Conservation (phyloP, 1,140 invertebrate species). For the Drosophila ercepeae region DNA sequence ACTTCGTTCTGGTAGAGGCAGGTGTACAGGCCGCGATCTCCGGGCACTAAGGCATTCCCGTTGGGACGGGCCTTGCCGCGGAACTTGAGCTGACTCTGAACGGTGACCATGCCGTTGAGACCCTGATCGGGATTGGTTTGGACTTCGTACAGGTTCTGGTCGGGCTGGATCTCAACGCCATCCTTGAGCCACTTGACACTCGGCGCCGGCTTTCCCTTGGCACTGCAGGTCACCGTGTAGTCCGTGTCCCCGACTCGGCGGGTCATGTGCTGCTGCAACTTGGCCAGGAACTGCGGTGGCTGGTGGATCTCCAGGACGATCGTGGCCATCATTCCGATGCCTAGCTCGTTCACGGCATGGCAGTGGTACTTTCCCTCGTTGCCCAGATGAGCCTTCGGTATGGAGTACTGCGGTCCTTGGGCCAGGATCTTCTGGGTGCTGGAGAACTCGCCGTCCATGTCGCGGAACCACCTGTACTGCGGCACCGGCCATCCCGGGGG, state of each 20-base stretch:
- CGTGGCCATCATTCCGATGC: slow-evolving; percentile 91
- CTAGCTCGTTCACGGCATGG: slow-evolving; percentile 94
- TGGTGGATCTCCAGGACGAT: slow-evolving; percentile 94
- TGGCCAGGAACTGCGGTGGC: slow-evolving; percentile 91
- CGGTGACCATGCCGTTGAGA: slow-evolving; percentile 90
- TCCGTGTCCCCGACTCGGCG: slow-evolving; percentile 91
- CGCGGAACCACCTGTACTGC: slow-evolving; percentile 94
- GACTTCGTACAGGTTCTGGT: slow-evolving; percentile 91
- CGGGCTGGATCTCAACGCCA: slow-evolving; percentile 89
- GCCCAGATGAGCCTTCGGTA: slow-evolving; percentile 91
- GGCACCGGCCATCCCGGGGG: slow-evolving; percentile 95
- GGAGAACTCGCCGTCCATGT: slow-evolving; percentile 87
- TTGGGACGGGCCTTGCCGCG: slow-evolving; percentile 89
- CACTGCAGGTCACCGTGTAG: slow-evolving; percentile 92
- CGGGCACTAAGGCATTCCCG: slow-evolving; percentile 90
- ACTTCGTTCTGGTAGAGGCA: slow-evolving; percentile 96
- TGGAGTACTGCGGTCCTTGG: slow-evolving; percentile 92
- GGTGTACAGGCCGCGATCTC: slow-evolving; percentile 93
- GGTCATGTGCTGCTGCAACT: slow-evolving; percentile 92
- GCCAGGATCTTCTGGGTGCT: slow-evolving; percentile 87
- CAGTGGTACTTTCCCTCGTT: slow-evolving; percentile 96
- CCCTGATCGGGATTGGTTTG: slow-evolving; percentile 90
- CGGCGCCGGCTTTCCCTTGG: slow-evolving; percentile 94
- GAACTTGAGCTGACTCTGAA: slow-evolving; percentile 93
- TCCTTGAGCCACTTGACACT: slow-evolving; percentile 94